Conservation (phyloP, 2,113 vertebrate species). For the Mustelus asterias region DNA sequence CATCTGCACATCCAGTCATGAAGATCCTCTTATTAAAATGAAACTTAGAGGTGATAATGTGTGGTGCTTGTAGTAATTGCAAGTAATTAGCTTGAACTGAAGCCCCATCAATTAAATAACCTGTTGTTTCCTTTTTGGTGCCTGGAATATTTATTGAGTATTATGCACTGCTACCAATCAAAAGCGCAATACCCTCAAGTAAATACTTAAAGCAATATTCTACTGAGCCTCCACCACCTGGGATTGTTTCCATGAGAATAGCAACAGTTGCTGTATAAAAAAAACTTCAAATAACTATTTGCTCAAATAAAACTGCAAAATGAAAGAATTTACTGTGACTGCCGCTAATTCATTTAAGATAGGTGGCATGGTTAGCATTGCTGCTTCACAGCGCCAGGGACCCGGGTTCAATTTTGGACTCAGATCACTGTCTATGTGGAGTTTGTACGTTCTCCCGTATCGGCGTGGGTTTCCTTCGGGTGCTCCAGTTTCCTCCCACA, state of each 20-base stretch:
- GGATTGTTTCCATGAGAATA: not conserved
- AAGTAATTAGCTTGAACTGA: not conserved
- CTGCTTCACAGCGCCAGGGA: too few species aligned
- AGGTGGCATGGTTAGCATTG: too few species aligned
- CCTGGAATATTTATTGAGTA: not conserved
- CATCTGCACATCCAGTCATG: not conserved
- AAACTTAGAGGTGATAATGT: not conserved
- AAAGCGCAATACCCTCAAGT: not conserved
- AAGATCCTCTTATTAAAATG: not conserved
- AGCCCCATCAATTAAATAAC: not conserved
- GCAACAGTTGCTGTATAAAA: not conserved
- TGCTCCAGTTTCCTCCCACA: too few species aligned
- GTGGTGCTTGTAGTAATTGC: not conserved
- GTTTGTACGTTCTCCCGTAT: too few species aligned
- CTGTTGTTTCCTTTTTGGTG: not conserved
- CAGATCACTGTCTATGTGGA: too few species aligned
- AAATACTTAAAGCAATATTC: not conserved
- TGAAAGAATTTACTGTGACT: not conserved
- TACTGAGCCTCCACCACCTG: not conserved
- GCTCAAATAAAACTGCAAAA: not conserved
- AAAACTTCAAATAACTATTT: not conserved
- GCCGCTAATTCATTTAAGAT: not conserved
- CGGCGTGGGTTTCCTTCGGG: too few species aligned
- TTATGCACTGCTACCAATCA: not conserved
- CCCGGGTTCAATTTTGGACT: too few species aligned